Evolutionary conservation across 2,797 vertebrate genomes (phyloP), one percentile per base, ranked within the genome.

Genomic region (Hydrolagus colliei): DNA sequence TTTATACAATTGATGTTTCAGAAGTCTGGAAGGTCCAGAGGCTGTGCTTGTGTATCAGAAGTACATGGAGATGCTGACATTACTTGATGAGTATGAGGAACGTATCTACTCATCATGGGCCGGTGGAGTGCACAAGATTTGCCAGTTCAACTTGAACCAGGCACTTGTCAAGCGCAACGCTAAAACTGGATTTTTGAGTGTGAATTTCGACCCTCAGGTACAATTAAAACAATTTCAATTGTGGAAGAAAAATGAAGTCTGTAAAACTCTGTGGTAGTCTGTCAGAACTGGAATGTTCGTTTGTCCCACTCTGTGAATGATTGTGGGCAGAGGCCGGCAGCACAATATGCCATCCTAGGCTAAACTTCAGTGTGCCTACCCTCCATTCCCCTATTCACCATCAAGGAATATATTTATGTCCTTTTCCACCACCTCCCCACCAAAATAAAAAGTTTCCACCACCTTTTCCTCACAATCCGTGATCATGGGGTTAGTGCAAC

Each of bases 121-220:
- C 88, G 87, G 88, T 79, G 88, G 90, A 9, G 90, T 96, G 87
- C 92, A 94, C 87, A 87, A 93, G 86, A 88, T 91, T 75, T 96
- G 93, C 88, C 90, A 91, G 79, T 93, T 95, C 87, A 96, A 93
- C 91, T 92, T 96, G 89, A 93, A 95, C 86, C 94, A 94, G 88
- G 90, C 93, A 7, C 91, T 97, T 78, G 88, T 96, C 88, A 93
- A 88, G 77, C 87, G 87, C 89, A 92, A 92, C 88, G 72, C 74
- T n/a, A 18, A 89, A 86, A 92, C 93, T 87, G 90, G 89, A 76
- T 89, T 96, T 82, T 91, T 96, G 68, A 93, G 88, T 77, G 93
- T 96, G 87, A 97, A 96, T 90, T 96, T 97, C 90, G 93, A 93
- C 89, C 91, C 92, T 85, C 90, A 96, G 92, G 93, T 96, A 89